phyloP scores from a whole-genome alignment of 2,113 vertebrate genomes.

The Lamprotornis superbus region DNA sequence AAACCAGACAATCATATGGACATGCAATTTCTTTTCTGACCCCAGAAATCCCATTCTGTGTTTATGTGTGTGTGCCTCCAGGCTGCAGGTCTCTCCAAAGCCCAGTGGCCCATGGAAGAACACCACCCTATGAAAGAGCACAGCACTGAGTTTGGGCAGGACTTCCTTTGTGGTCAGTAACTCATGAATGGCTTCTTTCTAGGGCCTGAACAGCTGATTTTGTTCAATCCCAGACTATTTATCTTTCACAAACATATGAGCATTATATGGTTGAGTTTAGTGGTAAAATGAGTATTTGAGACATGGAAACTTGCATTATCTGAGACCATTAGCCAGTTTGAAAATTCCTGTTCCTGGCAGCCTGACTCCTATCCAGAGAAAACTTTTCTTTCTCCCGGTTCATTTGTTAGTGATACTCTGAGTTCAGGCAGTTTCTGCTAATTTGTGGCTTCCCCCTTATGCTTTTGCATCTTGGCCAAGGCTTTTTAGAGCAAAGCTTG shows the following conservation, averaged over 20 bases:
- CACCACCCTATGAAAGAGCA: neutral
- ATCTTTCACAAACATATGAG: neutral
- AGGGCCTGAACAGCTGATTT: neutral
- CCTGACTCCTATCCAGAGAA: neutral
- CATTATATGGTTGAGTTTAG: neutral
- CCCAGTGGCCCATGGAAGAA: fast-evolving
- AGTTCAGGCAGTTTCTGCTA: neutral
- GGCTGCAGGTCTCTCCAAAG: neutral
- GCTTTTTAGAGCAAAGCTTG: neutral
- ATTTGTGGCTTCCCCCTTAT: neutral
- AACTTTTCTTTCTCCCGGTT: neutral
- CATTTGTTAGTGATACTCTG: neutral
- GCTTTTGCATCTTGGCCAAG: neutral
- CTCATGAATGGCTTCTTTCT: neutral
- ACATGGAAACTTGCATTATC: neutral
- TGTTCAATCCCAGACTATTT: neutral
- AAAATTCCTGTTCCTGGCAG: neutral
- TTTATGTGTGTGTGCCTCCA: neutral
- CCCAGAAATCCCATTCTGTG: neutral
- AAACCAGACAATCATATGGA: fast-evolving
- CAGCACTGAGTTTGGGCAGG: neutral
- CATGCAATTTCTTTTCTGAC: neutral
- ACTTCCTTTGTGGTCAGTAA: neutral
- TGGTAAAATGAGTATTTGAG: neutral
- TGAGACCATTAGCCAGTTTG: neutral